A percentile compares a stretch with the other conserved stretches of the same genome.
Evolutionary conservation across 1,140 invertebrate species (phyloP).

Genomic region (Trigoniulus corallinus): DNA sequence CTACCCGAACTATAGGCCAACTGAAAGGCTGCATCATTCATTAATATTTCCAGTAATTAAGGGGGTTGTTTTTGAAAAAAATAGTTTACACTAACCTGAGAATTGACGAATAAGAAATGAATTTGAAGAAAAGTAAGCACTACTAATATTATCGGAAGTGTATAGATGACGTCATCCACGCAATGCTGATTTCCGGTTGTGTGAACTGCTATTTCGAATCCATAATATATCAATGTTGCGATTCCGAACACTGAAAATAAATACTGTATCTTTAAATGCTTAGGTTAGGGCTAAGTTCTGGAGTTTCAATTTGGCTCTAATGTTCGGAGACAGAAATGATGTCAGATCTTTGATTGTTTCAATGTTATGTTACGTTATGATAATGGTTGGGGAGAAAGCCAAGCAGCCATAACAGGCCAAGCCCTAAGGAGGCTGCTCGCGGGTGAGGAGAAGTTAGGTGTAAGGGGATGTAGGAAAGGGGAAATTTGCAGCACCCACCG

Average conservation of each 20-base stretch:
- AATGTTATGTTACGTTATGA: too few species aligned
- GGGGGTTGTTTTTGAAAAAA: background rate
- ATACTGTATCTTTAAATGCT: slow-evolving; percentile 1
- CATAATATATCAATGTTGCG: slow-evolving; percentile 45
- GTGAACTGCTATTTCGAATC: slow-evolving; percentile 44
- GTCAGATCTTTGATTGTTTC: too few species aligned
- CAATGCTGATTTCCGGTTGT: slow-evolving; percentile 38
- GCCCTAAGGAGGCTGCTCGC: too few species aligned
- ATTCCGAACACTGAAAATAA: slow-evolving; percentile 41
- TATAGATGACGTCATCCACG: slow-evolving; percentile 37
- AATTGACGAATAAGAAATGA: slow-evolving; percentile 51
- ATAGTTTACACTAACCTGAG: slow-evolving; percentile 32
- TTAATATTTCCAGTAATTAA: background rate
- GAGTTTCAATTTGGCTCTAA: slow-evolving; percentile 1
- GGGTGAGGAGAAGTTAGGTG: too few species aligned
- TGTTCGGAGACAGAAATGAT: background rate
- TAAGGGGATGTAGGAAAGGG: too few species aligned
- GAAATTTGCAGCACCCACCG: too few species aligned
- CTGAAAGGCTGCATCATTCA: too few species aligned
- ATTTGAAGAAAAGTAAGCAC: slow-evolving; percentile 50
- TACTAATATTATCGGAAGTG: slow-evolving; percentile 45
- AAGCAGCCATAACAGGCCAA: too few species aligned
- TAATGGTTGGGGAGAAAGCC: too few species aligned
- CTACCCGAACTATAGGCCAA: too few species aligned
- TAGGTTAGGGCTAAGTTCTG: too few species aligned